A percentile compares a stretch with the other conserved stretches of the same genome.
Evolutionary conservation across 1,140 invertebrate genomes (phyloP).

Genomic region (Apis laboriosa): DNA sequence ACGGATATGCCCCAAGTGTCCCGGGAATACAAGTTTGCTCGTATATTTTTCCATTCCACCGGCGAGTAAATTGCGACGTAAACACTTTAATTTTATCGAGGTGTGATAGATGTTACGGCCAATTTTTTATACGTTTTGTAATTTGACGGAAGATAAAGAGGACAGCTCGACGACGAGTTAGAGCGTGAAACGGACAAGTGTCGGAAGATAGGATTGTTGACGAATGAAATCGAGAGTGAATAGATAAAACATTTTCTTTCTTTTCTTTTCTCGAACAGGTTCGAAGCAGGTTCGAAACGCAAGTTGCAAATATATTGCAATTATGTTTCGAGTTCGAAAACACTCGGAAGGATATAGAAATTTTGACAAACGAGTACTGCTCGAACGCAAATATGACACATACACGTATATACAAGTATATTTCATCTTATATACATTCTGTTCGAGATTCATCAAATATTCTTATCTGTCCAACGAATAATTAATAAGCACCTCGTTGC

Average conservation of each 20-base stretch:
- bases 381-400: too few species aligned
- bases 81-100: conserved; percentile 8
- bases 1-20: background rate
- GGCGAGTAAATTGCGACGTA: background rate
- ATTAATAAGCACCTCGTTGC: too few species aligned
- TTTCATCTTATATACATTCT: too few species aligned
- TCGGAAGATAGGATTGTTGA: background rate
- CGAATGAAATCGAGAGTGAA: background rate
- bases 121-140: background rate
- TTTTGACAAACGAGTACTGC: too few species aligned
- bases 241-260: background rate
- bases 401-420: too few species aligned
- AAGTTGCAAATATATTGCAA: too few species aligned
- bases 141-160: background rate
- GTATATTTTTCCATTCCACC: background rate
- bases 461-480: too few species aligned
- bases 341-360: too few species aligned
- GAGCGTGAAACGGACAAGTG: background rate
- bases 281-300: too few species aligned
- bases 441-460: too few species aligned
- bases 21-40: background rate
- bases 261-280: too few species aligned
- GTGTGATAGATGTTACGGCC: background rate
- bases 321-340: too few species aligned
- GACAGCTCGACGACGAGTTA: background rate